These are phyloP conservation scores for Camponotus fellah DNA, from an alignment of 2,888 invertebrate species.

Conservation along the genomic window DNA sequence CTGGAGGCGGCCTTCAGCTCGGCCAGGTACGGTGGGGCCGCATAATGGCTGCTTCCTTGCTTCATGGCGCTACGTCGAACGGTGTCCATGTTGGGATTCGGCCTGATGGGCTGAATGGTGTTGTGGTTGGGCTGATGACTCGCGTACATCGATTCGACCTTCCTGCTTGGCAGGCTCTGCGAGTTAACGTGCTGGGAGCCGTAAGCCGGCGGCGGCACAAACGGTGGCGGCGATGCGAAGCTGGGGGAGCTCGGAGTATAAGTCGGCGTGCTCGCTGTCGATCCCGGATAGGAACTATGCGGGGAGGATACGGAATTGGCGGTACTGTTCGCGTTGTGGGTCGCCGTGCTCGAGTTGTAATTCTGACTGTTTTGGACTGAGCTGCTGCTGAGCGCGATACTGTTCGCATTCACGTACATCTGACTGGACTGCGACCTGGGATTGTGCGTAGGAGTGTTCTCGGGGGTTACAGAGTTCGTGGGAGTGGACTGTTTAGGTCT, in stretches of 20 bases:
- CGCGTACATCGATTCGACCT: slow-evolving; percentile 79
- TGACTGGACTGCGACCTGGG: slow-evolving; percentile 79
- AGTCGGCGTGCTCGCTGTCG: slow-evolving; percentile 82
- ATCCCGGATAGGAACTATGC: slow-evolving; percentile 82
- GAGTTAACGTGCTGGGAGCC: slow-evolving; percentile 74
- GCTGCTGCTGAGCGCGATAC: slow-evolving; percentile 82
- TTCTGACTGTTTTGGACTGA: slow-evolving; percentile 77
- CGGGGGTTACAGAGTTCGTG: slow-evolving; percentile 85
- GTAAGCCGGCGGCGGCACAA: slow-evolving; percentile 80
- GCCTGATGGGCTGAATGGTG: slow-evolving; percentile 76
- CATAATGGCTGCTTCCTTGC: slow-evolving; percentile 81
- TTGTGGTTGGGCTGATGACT: slow-evolving; percentile 67
- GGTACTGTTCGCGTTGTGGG: slow-evolving; percentile 70
- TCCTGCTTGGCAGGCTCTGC: slow-evolving; percentile 77
- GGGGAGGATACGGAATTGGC: slow-evolving; percentile 76
- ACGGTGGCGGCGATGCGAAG: slow-evolving; percentile 76
- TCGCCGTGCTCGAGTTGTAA: slow-evolving; percentile 63
- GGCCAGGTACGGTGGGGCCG: slow-evolving; percentile 87
- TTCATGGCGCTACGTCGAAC: slow-evolving; percentile 84
- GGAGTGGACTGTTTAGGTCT: slow-evolving; percentile 84
- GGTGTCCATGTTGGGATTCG: slow-evolving; percentile 83
- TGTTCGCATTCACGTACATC: slow-evolving; percentile 76
- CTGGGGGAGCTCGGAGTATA: slow-evolving; percentile 80
- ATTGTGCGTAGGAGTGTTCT: slow-evolving; percentile 85
- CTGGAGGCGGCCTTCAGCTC: slow-evolving; percentile 88